Evolutionary conservation across 2,113 vertebrate species (phyloP), one percentile per base, ranked within the genome.

Genomic region (Guaruba guarouba): DNA sequence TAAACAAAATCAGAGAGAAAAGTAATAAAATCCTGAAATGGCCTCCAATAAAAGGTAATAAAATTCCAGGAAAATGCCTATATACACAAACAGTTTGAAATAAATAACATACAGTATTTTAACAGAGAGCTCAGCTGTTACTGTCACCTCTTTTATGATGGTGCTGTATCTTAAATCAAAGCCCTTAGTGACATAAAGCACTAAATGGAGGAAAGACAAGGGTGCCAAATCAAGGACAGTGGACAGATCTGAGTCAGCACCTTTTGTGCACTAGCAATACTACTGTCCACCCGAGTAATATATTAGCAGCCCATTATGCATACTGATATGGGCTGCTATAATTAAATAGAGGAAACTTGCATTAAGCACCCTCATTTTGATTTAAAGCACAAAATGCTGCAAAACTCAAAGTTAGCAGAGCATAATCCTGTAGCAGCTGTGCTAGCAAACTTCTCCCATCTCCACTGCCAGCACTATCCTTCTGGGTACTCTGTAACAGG

Each of bases 221-320:
- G 96, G 69, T 94, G 91, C 95, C 94, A 96, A 96, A 95, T 94
- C 96, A 97, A 92, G 92, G 83, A 62, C 90, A 94, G 86, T 9
- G 83, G 86, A 96, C 87, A 96, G 86, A 91, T 94, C 93, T 95
- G 94, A 97, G 96, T 97, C 96, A 96, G 96, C 96, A 95, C 78
- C 90, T 96, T 96, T 70, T 63, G 71, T 82, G 76, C 4, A 14
- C 55, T 27, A 79, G 96, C 90, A 93, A 84, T 93, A 78, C 77
- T 68, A 70, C 79, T 18, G 25, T 68, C 91, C 93, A 90, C 49
- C 2, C 0, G 69, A 64, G 84, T 46, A 94, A 96, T 96, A 95
- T 87, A 95, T 95, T 55, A 95, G 85, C 82, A 97, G 82, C 55
- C 85, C 93, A 68, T 90, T 96, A 88, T 74, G 90, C 92, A 95